phyloP scores from a whole-genome alignment of 2,113 vertebrate genomes.

The Aramus guarauna region DNA sequence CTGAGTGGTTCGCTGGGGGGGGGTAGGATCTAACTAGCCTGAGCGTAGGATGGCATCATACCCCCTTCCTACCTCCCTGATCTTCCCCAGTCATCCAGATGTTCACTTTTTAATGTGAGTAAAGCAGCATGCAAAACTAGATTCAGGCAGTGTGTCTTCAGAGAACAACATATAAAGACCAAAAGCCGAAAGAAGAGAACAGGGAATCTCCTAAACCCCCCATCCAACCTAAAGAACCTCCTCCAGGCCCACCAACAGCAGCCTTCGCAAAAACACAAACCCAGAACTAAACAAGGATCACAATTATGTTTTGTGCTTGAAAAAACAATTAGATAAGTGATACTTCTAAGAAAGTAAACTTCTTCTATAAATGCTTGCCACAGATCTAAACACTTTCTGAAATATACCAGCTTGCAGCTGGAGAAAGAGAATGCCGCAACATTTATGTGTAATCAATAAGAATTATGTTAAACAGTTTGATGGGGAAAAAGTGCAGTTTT shows the following conservation, averaged over 20 bases:
- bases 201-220: neutral
- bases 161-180: neutral
- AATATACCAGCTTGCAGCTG: constrained; percentile 10
- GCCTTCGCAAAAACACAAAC: neutral
- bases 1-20: neutral
- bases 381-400: constrained; percentile 10
- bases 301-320: neutral
- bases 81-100: neutral
- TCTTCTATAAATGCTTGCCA: neutral
- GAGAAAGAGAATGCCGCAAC: neutral
- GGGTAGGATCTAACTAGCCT: neutral
- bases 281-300: neutral
- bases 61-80: neutral
- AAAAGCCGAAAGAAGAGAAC: neutral
- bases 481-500: neutral
- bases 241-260: neutral
- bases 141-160: neutral
- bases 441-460: neutral
- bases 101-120: neutral
- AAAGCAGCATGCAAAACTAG: neutral
- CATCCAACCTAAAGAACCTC: accelerated
- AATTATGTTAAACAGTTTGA: constrained; percentile 17
- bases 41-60: neutral
- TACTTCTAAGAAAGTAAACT: constrained; percentile 22
- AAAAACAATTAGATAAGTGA: constrained; percentile 13